Evolutionary conservation across 2,797 vertebrate species (phyloP).

Genomic region (Manis pentadactyla): DNA sequence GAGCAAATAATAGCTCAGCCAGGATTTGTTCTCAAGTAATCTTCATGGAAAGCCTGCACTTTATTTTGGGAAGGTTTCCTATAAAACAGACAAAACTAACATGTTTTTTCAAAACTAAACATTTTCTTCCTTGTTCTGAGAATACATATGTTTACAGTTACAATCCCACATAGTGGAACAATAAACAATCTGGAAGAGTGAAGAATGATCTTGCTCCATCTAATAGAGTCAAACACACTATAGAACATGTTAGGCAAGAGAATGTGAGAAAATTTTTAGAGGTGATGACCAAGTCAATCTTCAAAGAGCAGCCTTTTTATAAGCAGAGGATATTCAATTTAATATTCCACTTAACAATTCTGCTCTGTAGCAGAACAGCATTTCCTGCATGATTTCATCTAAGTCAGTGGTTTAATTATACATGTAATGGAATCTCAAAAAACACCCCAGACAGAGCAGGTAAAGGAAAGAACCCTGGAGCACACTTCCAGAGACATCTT

Average conservation of each 20-base stretch:
- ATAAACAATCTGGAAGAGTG: neutral
- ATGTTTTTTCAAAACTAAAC: neutral
- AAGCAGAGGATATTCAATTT: neutral
- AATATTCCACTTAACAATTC: neutral
- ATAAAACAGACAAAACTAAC: neutral
- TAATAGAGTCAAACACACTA: neutral
- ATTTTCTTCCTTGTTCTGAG: neutral
- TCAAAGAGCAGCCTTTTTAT: neutral
- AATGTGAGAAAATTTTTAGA: neutral
- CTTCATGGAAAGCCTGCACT: neutral
- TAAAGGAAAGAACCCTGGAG: neutral
- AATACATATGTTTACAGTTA: neutral
- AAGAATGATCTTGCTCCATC: neutral
- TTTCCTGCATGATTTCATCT: neutral
- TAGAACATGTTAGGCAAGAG: neutral
- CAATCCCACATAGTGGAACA: neutral
- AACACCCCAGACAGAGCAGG: neutral
- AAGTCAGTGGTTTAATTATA: neutral
- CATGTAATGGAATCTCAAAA: neutral
- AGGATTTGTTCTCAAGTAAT: conserved; percentile 2
- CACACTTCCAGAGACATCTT: neutral
- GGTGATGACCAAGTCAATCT: neutral
- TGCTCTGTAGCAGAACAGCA: neutral
- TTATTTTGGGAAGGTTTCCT: neutral
- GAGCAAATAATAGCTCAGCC: neutral